A percentile compares a stretch with the other conserved stretches of the same genome.
Conservation (phyloP, 2,113 vertebrate genomes). For the Saguinus midas region DNA sequence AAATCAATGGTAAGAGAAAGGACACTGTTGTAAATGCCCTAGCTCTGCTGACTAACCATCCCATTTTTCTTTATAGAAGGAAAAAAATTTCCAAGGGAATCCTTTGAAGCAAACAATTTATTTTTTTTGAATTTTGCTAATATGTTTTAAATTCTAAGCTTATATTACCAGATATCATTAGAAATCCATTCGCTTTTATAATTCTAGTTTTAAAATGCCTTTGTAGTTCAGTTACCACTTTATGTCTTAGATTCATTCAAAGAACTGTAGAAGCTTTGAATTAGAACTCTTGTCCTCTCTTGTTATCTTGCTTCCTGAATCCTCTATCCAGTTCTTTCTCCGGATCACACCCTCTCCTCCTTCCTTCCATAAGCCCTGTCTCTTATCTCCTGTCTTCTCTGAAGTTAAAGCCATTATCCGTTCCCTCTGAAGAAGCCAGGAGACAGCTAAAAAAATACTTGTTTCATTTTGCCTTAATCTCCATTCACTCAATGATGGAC, state of each 20-base stretch:
- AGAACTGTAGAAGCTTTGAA: background rate
- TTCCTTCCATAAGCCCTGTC: background rate
- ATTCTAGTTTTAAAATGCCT: slow-evolving; percentile 50
- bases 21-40: slow-evolving; percentile 69
- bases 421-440: background rate
- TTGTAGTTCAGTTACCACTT: slow-evolving; percentile 25
- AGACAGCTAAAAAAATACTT: background rate
- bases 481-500: background rate
- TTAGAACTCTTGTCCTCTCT: background rate
- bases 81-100: slow-evolving; percentile 34
- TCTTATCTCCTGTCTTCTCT: background rate
- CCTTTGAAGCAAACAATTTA: background rate
- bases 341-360: background rate
- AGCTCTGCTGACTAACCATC: slow-evolving; percentile 49
- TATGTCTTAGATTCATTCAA: slow-evolving; percentile 23
- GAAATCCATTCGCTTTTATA: slow-evolving; percentile 39
- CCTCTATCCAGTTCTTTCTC: background rate
- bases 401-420: background rate
- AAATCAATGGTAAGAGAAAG: slow-evolving; percentile 70
- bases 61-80: slow-evolving; percentile 60
- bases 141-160: slow-evolving; percentile 54
- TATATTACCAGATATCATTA: background rate
- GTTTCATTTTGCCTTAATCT: background rate
- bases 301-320: background rate
- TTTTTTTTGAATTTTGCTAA: slow-evolving; percentile 50